phyloP scores from a whole-genome alignment of 1,140 invertebrate species.

The Antheraea mylitta region DNA sequence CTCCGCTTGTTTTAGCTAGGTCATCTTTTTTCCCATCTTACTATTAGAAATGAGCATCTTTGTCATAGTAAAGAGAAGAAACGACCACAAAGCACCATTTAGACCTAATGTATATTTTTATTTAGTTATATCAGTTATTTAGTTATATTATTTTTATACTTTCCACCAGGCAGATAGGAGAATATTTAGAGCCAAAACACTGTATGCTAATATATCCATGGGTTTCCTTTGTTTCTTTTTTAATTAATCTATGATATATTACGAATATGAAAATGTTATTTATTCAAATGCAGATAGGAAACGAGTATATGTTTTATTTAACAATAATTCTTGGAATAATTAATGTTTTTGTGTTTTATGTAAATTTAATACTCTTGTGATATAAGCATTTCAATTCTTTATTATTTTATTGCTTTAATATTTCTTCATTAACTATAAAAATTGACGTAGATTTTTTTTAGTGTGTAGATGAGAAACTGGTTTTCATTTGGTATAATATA shows the following conservation, averaged over 20 bases:
- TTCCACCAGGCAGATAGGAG: not conserved
- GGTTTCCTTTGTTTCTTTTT: slow-evolving; percentile 33
- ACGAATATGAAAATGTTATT: no score
- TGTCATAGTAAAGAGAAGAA: not conserved
- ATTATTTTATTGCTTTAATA: no score
- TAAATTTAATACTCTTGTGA: no score
- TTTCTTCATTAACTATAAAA: no score
- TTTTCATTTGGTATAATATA: not conserved
- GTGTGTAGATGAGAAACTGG: not conserved
- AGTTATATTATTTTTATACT: no score
- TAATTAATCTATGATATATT: slow-evolving; percentile 13
- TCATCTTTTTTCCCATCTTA: slow-evolving; percentile 15
- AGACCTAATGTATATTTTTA: not conserved
- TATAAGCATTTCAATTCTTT: no score
- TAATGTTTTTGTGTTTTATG: not conserved
- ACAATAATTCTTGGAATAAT: slow-evolving; percentile 11
- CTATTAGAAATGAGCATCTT: not conserved
- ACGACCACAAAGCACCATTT: slow-evolving; percentile 12
- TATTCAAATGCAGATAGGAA: no score
- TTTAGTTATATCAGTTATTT: no score
- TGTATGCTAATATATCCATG: slow-evolving; percentile 36
- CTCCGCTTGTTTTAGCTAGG: slow-evolving; percentile 41
- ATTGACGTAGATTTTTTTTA: no score
- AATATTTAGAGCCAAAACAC: not conserved
- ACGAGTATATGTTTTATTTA: not conserved